Base-by-base conservation (phyloP, 2,797 vertebrate species). In the Gallinago solitaria region DNA sequence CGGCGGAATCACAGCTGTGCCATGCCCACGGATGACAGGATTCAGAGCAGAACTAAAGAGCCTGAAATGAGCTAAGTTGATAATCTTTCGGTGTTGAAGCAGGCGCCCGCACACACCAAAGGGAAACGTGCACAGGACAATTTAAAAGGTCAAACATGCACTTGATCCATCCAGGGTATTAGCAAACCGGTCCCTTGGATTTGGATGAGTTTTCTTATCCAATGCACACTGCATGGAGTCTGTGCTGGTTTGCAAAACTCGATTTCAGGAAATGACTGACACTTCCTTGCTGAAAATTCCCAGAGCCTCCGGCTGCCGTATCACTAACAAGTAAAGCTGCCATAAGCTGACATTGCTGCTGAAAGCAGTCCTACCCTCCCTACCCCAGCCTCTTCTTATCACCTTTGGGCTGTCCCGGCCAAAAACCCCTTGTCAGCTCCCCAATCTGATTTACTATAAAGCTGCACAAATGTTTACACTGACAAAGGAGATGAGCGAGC, bases 1-100 rank as follows among this genome's bases (percentile, higher is more conserved):
- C 1, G 1, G 35, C 17, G 14, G 78, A 83, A 87, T 63, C n/a
- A 74, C 30, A 89, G 64, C 64, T 84, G 45, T 48, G 67, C 68
- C 9, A 2, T 67, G 68, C 30, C 73, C 64, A 32, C 5, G n/a
- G 87, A 11, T 74, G 61, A 79, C 19, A 28, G 1, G 50, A 92
- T 69, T 89, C 71, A 70, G 83, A 90, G 61, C 67, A 80, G 56
- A 90, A 75, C 53, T 37, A 87, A 84, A 61, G 41, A 95, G 57
- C 33, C 75, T 68, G 75, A 77, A 84, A 82, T 5, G 11, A 83
- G 54, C 18, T 70, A 30, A 82, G 41, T 85, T 85, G 69, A 77
- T 71, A 50, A 93, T 32, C 53, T 64, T 37, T 28, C 21, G 37
- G 41, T 50, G 45, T 37, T 71, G 68, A 84, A 75, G 78, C 54